Conservation (phyloP, 2,888 invertebrate species). For the Acrobasis repandana region DNA sequence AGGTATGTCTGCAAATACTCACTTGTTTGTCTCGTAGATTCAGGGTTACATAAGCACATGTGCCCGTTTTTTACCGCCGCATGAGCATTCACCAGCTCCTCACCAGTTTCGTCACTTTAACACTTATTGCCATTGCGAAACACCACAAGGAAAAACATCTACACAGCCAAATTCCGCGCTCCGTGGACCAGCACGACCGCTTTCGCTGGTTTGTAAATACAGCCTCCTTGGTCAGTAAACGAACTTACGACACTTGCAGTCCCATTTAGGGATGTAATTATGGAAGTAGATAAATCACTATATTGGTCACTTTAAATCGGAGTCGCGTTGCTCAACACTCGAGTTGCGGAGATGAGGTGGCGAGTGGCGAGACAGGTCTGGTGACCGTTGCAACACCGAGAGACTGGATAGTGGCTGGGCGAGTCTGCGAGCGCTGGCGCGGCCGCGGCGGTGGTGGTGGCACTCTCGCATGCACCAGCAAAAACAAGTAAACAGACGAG, state of each 20-base stretch:
- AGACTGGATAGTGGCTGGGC: constrained; percentile 26
- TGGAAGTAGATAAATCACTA: constrained; percentile 17
- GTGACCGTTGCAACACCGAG: constrained; percentile 35
- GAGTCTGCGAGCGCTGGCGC: constrained; percentile 33
- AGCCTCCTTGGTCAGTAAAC: constrained; percentile 37
- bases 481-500: constrained; percentile 40
- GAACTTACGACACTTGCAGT: constrained; percentile 22
- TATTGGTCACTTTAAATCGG: constrained; percentile 18
- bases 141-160: constrained; percentile 68
- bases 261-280: constrained; percentile 14
- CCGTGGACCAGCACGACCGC: constrained; percentile 63
- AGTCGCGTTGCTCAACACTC: constrained; percentile 31
- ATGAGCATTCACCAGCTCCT: constrained; percentile 65
- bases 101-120: constrained; percentile 77
- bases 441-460: constrained; percentile 20
- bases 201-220: constrained; percentile 69
- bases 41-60: constrained; percentile 76
- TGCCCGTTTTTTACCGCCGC: constrained; percentile 66
- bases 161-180: constrained; percentile 64
- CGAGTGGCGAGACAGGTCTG: constrained; percentile 30
- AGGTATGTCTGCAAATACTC: constrained; percentile 44
- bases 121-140: constrained; percentile 79
- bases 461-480: constrained; percentile 43
- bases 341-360: constrained; percentile 22
- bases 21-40: constrained; percentile 62